Base-by-base conservation (phyloP, 2,797 vertebrate genomes). In the Nannoperca obscura region DNA sequence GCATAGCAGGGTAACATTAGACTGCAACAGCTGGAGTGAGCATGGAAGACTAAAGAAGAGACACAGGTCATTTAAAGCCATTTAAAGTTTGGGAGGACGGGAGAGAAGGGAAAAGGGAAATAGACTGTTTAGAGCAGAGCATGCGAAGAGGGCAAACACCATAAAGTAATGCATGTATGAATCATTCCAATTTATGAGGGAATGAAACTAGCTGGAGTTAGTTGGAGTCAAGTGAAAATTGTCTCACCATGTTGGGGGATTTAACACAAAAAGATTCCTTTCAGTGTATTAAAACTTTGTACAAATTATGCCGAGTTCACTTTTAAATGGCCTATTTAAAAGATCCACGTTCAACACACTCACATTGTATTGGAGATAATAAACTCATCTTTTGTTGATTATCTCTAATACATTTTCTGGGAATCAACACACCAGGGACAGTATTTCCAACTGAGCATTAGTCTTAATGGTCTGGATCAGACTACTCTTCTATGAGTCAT, bases 401-500 rank as follows among this genome's bases (percentile, higher is more conserved):
- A 42, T 62, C 61, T 63, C 13, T 19, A 47, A 77, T 38, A 66
- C 19, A 64, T 59, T 71, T 86, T 76, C 73, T 77, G 70, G 68
- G 62, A 87, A 87, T 34, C 44, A 72, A 55, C 34, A 67, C 71
- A 61, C 53, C 10, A 13, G 55, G 54, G 61, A 53, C 22, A 24
- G 54, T 22, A 46, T 66, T 74, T 80, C 61, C 73, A 59, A 12
- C 17, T 9, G 40, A 71, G 65, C 55, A 59, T 74, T 61, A 49
- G 54, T 42, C 38, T 57, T 52, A 77, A 80, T 69, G 74, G 63
- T 64, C 67, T 66, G 30, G 34, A 69, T 75, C 66, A 76, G 17
- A 67, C 69, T 42, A 17, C 67, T 66, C 34, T 64, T 40, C 42
- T 57, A 46, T 83, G 73, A 88, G 62, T 85, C 75, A 86, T 78